Base-by-base conservation (phyloP, 2,113 vertebrate genomes). In the Syngnathus typhle region DNA sequence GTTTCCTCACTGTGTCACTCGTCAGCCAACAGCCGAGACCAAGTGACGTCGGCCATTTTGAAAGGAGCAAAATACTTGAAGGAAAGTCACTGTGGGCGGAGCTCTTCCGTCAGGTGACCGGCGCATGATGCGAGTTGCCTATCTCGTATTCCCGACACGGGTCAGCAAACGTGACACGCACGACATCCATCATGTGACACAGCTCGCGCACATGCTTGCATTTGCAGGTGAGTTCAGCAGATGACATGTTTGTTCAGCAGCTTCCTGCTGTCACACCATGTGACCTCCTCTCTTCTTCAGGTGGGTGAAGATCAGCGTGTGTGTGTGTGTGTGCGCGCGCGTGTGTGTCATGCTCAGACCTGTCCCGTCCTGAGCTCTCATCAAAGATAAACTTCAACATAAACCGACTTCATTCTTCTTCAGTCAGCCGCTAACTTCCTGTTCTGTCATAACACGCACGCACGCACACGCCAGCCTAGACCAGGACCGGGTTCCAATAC, bases 311-410 rank as follows among this genome's bases (percentile, higher is more conserved):
- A 37, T 19, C 7, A 16, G 55, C 1, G 23, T 19, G 32, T 37
- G 55, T 27, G 55, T 16, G 55, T 1, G 23, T 19, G 32, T 37
- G 55, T 27, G 55, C 7, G 44, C 12, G 44, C 1, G 27, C 32
- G 55, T 1, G 27, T 41, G 59, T 16, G 23, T 64, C 85, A 74
- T 68, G 85, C 79, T 60, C 11, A 16, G 81, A 79, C 84, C 78
- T 19, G 81, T 74, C 69, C 61, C 10, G 72, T 74, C 65, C n/a
- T 64, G 56, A 79, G 77, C 72, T 73, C 64, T 73, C 44, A 72
- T 74, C 65, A 79, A 71, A 87, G 84, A 88, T 86, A 85, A 88
- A 84, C 78, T 70, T 80, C 70, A 77, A 62, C 39, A 61, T 81
- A 84, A 81, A 81, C 78, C 61, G 36, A 60, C 71, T 68, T 83